These are phyloP conservation scores for Drosophila fulvimacula DNA, from an alignment of 2,888 invertebrate species.

Conservation along the genomic window DNA sequence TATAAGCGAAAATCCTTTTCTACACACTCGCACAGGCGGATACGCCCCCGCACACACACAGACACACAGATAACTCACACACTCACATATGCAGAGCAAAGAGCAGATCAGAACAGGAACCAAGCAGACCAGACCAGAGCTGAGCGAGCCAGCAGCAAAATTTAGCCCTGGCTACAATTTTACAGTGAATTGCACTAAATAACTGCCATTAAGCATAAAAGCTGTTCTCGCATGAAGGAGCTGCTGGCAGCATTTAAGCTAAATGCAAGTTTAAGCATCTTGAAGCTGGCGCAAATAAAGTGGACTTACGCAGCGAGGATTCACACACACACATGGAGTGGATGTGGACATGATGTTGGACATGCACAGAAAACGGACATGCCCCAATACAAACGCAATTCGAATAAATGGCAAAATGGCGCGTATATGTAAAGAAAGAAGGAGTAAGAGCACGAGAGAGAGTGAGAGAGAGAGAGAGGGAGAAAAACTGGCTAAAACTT, in stretches of 20 bases:
- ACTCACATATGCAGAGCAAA: conserved; percentile 12
- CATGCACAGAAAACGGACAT: conserved; percentile 19
- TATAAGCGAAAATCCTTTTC: conserved; percentile 69
- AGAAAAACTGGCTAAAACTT: conserved; percentile 56
- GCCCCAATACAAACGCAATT: conserved; percentile 42
- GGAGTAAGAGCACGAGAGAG: neutral
- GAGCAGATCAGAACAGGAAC: conserved; percentile 8
- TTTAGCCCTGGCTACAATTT: conserved; percentile 66
- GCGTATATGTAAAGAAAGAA: conserved; percentile 30
- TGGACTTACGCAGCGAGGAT: conserved; percentile 63
- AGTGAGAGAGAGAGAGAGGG: neutral
- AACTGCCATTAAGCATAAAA: conserved; percentile 81
- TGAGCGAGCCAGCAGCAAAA: conserved; percentile 13
- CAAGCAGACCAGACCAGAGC: conserved; percentile 5
- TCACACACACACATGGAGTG: conserved; percentile 20
- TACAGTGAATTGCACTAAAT: conserved; percentile 79
- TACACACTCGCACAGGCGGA: conserved; percentile 15
- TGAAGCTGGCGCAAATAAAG: conserved; percentile 70
- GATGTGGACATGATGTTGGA: conserved; percentile 16
- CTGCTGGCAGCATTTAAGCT: conserved; percentile 72
- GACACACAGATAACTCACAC: conserved; percentile 21
- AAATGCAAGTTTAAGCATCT: conserved; percentile 74
- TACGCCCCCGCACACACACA: conserved; percentile 8
- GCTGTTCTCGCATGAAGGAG: conserved; percentile 78
- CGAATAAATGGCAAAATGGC: conserved; percentile 50